Evolutionary conservation across 1,140 invertebrate species (phyloP).

Genomic region (Drosophila rhopaloa): DNA sequence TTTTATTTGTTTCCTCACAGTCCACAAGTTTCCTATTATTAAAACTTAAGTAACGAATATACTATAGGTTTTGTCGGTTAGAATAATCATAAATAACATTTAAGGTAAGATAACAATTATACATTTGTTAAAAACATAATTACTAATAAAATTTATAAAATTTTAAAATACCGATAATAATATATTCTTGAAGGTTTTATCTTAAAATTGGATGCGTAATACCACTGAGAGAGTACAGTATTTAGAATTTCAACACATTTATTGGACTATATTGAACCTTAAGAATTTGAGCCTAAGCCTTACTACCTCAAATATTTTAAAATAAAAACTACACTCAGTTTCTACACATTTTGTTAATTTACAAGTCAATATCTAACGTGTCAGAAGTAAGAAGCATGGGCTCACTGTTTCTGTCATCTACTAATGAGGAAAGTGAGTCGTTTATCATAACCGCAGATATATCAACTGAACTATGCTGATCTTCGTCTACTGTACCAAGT

Average conservation of each 20-base stretch:
- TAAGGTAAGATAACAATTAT: neutral
- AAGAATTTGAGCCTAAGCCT: neutral
- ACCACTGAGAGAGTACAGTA: no score
- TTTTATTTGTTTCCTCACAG: neutral
- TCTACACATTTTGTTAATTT: neutral
- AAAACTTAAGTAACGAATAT: constrained; percentile 3
- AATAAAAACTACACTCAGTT: neutral
- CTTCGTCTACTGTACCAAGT: constrained; percentile 55
- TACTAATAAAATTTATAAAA: neutral
- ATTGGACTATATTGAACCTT: neutral
- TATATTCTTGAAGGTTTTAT: neutral
- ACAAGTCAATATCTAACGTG: constrained; percentile 73
- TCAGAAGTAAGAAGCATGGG: constrained; percentile 63
- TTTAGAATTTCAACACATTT: neutral
- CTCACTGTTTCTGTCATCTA: constrained; percentile 59
- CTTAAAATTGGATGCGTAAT: neutral
- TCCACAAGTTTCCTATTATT: neutral
- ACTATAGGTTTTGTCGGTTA: neutral
- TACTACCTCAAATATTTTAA: neutral
- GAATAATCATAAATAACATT: neutral
- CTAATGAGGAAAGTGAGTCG: constrained; percentile 65
- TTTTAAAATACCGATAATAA: neutral
- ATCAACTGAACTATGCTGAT: constrained; percentile 57
- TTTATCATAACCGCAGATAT: constrained; percentile 62
- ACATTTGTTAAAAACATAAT: neutral